phyloP scores from a whole-genome alignment of 2,797 vertebrate species.

The Leptodon cayanensis region DNA sequence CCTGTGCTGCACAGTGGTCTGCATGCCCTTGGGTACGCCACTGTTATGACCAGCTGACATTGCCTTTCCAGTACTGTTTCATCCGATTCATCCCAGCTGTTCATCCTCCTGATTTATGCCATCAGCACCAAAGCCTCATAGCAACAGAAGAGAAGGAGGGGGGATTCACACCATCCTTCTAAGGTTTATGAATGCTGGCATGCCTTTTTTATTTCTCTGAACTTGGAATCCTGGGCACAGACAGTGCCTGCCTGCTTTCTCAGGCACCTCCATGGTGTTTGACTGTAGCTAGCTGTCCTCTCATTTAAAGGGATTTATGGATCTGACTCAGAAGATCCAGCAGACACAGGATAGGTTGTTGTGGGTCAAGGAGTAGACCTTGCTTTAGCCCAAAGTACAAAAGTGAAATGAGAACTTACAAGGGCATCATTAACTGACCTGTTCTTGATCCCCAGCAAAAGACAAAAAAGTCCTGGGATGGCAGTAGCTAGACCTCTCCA shows the following conservation, averaged over 20 bases:
- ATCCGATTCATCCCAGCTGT: background rate
- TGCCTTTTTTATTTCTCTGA: background rate
- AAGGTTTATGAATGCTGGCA: background rate
- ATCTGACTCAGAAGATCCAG: background rate
- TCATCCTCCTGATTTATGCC: background rate
- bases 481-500: background rate
- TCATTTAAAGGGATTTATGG: background rate
- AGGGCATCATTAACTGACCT: background rate
- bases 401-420: background rate
- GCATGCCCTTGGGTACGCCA: background rate
- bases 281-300: background rate
- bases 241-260: background rate
- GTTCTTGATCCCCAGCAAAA: background rate
- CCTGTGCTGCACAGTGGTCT: background rate
- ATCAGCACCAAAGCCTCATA: background rate
- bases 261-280: background rate
- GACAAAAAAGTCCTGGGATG: background rate
- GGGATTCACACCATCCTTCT: background rate
- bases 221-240: background rate
- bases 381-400: background rate
- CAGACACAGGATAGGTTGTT: background rate
- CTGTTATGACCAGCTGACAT: background rate
- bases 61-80: background rate
- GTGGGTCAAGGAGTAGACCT: background rate
- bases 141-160: background rate